Base-by-base conservation (phyloP, 2,113 vertebrate species). In the Forbesichthys papilliferus region DNA sequence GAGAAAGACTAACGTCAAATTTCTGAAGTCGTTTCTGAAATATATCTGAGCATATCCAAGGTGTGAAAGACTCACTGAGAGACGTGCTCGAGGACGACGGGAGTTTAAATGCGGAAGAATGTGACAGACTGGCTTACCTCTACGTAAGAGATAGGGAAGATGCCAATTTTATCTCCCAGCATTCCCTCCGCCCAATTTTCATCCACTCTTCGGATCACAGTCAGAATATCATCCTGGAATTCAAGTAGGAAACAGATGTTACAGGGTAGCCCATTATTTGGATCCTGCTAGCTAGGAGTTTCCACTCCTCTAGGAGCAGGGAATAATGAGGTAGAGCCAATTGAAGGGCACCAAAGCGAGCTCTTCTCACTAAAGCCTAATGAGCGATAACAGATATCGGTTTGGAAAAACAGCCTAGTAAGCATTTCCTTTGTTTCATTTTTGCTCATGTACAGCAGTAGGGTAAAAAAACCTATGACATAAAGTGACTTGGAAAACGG, bases 101-200 rank as follows among this genome's bases (percentile, higher is more conserved):
- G 16, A 3, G 14, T 13, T 12, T 3, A n/a, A 47, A 11, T 36
- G 9, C 4, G 20, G n/a, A 52, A 36, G 48, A 12, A 6, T 11
- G 14, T 5, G 33, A 16, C 20, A 0, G 48, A 46, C 55, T 66
- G 34, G 11, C 93, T 95, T 88, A 99, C 98, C 95, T 99, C 98
- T 48, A 99, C 98, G 33, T 99, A 99, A 0, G 98, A 99, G 85
- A 99, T 99, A 12, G 98, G 98, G 75, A 99, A 99, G 93, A 99
- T 99, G 86, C 98, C 98, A 89, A 99, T 99, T 89, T 96, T 99
- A 89, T 99, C 98, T 81, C 95, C 96, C 91, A 98, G 92, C 98
- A 99, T 98, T 84, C 98, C 98, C 92, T 99, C 98, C n/a, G 97
- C 96, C 98, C 98, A 99, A 89, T 99, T 99, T 80, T 98, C 97